Evolutionary conservation across 2,888 invertebrate species (phyloP).

Genomic region (Seira sanloemensis): DNA sequence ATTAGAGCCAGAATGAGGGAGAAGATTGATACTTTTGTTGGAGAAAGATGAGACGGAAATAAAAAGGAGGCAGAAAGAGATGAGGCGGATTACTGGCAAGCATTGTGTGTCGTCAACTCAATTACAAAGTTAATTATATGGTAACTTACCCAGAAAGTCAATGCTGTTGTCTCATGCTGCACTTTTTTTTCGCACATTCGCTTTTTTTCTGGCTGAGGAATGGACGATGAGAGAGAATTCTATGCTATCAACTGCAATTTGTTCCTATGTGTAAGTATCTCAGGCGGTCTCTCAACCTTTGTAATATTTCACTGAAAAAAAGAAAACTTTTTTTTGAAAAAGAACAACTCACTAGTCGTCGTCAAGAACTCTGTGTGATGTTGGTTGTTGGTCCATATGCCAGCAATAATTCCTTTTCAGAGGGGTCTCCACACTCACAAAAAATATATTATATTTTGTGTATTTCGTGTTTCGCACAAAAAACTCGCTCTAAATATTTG

Average conservation of each 20-base stretch:
- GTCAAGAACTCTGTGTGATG: no score
- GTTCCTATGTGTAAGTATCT: no score
- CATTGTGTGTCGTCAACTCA: constrained; percentile 17
- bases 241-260: no score
- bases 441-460: no score
- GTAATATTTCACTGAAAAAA: background rate
- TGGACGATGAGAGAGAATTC: background rate
- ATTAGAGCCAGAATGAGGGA: background rate
- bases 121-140: constrained; percentile 70
- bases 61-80: constrained; percentile 7
- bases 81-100: constrained; percentile 38
- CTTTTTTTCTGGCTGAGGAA: no score
- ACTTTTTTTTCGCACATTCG: constrained; percentile 62
- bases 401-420: no score
- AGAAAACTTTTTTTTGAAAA: background rate
- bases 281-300: no score
- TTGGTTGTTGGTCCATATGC: no score
- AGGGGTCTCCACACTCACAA: no score
- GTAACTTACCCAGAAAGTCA: constrained; percentile 74
- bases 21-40: constrained; percentile 16
- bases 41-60: background rate
- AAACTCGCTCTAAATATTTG: background rate
- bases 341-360: no score
- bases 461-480: background rate
- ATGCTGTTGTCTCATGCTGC: constrained; percentile 74